Conservation (phyloP, 1,140 invertebrate genomes). For the Eurosta solidaginis region DNA sequence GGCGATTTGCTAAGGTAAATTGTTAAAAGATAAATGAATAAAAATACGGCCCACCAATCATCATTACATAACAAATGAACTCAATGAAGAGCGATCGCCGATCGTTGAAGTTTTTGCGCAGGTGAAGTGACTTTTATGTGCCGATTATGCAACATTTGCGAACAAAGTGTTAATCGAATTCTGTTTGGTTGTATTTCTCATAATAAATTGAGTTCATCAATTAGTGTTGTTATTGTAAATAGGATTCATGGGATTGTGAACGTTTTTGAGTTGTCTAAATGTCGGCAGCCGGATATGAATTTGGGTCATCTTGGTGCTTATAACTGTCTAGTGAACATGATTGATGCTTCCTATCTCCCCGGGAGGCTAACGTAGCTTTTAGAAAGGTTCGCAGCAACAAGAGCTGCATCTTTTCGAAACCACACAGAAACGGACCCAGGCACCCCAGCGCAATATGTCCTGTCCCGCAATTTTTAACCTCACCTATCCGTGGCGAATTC, state of each 20-base stretch:
- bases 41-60: not conserved
- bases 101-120: not conserved
- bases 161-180: constrained; percentile 2
- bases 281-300: too few relatives aligned
- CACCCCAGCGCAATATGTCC: too few relatives aligned
- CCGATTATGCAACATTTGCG: constrained; percentile 11
- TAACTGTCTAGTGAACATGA: too few relatives aligned
- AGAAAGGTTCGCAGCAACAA: too few relatives aligned
- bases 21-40: constrained; percentile 6
- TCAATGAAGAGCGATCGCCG: not conserved
- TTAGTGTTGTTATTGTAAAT: not conserved
- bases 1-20: not conserved
- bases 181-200: not conserved
- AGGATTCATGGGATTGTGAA: not conserved
- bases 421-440: too few relatives aligned
- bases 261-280: too few relatives aligned
- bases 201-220: not conserved
- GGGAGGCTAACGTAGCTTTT: too few relatives aligned
- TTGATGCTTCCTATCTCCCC: too few relatives aligned
- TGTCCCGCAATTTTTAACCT: too few relatives aligned
- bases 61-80: not conserved
- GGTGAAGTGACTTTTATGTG: constrained; percentile 6
- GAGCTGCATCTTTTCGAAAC: too few relatives aligned
- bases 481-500: too few relatives aligned
- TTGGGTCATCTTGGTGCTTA: too few relatives aligned